Conservation (phyloP, 1,140 invertebrate genomes). For the Brachionus paranguensis region DNA sequence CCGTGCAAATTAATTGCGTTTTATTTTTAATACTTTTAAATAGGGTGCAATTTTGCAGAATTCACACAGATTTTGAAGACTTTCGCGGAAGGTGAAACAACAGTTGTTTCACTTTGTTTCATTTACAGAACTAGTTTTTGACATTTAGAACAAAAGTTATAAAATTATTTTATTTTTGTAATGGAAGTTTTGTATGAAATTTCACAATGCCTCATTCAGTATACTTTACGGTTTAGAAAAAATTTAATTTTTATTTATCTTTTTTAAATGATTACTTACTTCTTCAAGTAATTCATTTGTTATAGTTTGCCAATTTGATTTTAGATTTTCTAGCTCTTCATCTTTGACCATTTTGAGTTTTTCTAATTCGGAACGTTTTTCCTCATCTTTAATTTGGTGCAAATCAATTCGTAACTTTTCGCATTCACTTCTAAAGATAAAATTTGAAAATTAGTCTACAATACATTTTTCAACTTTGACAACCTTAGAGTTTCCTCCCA, state of each 20-base stretch:
- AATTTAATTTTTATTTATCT: too few species aligned
- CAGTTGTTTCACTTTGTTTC: too few species aligned
- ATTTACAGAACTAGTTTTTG: too few species aligned
- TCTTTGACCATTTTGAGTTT: constrained; percentile 49
- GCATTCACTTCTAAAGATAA: constrained; percentile 45
- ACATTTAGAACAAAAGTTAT: too few species aligned
- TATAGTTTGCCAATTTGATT: constrained; percentile 46
- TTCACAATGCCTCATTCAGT: too few species aligned
- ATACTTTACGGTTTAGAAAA: neutral
- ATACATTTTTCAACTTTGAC: neutral
- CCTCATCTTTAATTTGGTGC: constrained; percentile 48
- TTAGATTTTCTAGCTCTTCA: constrained; percentile 45
- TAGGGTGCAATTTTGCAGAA: too few species aligned
- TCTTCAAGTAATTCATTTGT: constrained; percentile 44
- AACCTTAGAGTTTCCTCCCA: constrained; percentile 52
- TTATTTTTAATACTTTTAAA: too few species aligned
- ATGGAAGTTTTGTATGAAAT: too few species aligned
- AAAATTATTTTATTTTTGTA: too few species aligned
- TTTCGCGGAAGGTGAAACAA: too few species aligned
- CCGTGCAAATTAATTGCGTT: too few species aligned
- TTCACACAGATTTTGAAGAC: too few species aligned
- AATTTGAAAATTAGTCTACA: neutral
- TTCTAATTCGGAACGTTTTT: constrained; percentile 47
- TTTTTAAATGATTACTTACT: neutral
- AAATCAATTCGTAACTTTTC: constrained; percentile 46